Conservation (phyloP, 2,888 invertebrate genomes). For the Drosophila pseudotalamancana region DNA sequence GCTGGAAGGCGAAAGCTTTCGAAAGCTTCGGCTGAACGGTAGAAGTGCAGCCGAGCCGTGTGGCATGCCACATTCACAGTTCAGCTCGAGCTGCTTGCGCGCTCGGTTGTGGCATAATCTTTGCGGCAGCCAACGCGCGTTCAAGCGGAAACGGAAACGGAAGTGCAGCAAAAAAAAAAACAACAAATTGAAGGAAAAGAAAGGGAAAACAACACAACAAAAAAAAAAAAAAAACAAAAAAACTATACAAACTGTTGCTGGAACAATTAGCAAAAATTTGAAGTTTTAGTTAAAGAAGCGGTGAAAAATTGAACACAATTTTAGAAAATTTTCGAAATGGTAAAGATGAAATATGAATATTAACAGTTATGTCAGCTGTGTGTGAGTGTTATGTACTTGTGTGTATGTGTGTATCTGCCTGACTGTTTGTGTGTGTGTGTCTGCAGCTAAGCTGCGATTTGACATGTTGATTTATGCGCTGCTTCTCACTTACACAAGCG, state of each 20-base stretch:
- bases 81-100: slow-evolving; percentile 70
- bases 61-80: slow-evolving; percentile 65
- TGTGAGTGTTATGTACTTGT: slow-evolving; percentile 8
- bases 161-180: slow-evolving; percentile 64
- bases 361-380: slow-evolving; percentile 1
- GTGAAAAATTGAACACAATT: slow-evolving; percentile 25
- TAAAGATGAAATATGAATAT: slow-evolving; percentile 63
- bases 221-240: slow-evolving; percentile 23
- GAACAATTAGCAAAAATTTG: slow-evolving; percentile 63
- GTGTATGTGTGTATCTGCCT: slow-evolving; percentile 2
- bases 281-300: slow-evolving; percentile 37
- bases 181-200: slow-evolving; percentile 24
- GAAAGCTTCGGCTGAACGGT: slow-evolving; percentile 20
- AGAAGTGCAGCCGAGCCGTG: slow-evolving; percentile 44
- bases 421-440: slow-evolving; percentile 23
- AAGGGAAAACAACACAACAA: slow-evolving; percentile 21
- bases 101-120: slow-evolving; percentile 60
- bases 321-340: slow-evolving; percentile 33
- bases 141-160: slow-evolving; percentile 69
- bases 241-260: slow-evolving; percentile 71
- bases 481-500: slow-evolving; percentile 12
- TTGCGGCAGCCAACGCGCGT: slow-evolving; percentile 35
- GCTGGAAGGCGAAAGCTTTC: slow-evolving; percentile 52
- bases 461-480: slow-evolving; percentile 79
- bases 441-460: slow-evolving; percentile 71